A percentile compares a stretch with the other conserved stretches of the same genome.
These are phyloP conservation scores for Ptychochromis oligacanthus DNA, from an alignment of 2,113 vertebrate genomes.

Conservation along the genomic window DNA sequence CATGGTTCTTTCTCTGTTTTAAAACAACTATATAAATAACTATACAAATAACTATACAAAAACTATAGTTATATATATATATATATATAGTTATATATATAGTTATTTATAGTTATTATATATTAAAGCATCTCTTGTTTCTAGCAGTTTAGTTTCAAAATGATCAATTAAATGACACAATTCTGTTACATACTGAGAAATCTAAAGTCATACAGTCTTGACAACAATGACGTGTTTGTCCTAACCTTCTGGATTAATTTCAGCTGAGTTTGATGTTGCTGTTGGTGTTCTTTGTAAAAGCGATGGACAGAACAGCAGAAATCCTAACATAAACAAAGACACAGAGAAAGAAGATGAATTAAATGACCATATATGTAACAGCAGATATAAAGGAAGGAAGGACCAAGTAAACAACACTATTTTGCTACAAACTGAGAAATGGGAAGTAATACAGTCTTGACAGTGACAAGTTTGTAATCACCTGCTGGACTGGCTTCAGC, in stretches of 20 bases:
- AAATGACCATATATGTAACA: too few relatives aligned
- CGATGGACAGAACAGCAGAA: neutral
- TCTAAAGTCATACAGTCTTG: neutral
- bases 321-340: neutral
- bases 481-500: neutral
- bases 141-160: too few relatives aligned
- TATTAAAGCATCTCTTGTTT: too few relatives aligned
- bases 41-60: too few relatives aligned
- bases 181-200: neutral
- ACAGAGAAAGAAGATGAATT: neutral
- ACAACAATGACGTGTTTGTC: accelerated
- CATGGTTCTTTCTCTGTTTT: too few relatives aligned
- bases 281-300: neutral
- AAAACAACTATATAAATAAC: too few relatives aligned
- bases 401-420: too few relatives aligned
- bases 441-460: neutral
- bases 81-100: too few relatives aligned
- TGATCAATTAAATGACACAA: too few relatives aligned
- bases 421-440: neutral
- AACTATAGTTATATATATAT: too few relatives aligned
- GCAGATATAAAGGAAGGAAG: too few relatives aligned
- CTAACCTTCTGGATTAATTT: neutral
- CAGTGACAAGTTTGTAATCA: accelerated
- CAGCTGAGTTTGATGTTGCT: accelerated
- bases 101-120: too few relatives aligned